Percentiles rank a stretch among this genome's conserved stretches.
phyloP scores from a whole-genome alignment of 1,140 invertebrate genomes.

The Heliconius melpomene region DNA sequence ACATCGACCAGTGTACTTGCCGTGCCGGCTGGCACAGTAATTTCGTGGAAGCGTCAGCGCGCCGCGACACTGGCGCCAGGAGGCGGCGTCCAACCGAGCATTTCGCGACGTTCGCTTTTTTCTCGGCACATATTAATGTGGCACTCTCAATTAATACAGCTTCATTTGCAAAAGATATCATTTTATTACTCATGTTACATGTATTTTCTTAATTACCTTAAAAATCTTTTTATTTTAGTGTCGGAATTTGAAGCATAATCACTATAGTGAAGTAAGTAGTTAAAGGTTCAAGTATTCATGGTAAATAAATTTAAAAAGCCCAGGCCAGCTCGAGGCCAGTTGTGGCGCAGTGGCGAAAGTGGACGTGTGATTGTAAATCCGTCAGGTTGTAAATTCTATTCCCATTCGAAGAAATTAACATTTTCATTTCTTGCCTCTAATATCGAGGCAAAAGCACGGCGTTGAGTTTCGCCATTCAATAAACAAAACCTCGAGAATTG shows the following conservation, averaged over 20 bases:
- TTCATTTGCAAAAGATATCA: conserved; percentile 19
- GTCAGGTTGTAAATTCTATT: too few relatives aligned
- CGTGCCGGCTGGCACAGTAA: conserved; percentile 44
- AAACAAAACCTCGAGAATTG: too few relatives aligned
- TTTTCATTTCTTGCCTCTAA: too few relatives aligned
- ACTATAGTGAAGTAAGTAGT: neutral
- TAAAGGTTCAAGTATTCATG: neutral
- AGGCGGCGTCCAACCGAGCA: conserved; percentile 55
- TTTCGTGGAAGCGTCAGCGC: conserved; percentile 63
- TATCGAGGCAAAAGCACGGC: too few relatives aligned
- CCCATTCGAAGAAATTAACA: too few relatives aligned
- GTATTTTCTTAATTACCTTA: conserved; percentile 17
- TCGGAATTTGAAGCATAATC: neutral
- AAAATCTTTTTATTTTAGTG: neutral
- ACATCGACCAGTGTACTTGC: conserved; percentile 34
- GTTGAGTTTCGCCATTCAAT: too few relatives aligned
- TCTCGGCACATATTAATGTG: conserved; percentile 34
- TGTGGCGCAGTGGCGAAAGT: neutral
- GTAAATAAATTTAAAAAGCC: neutral
- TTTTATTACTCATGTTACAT: conserved; percentile 12
- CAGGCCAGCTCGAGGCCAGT: too few relatives aligned
- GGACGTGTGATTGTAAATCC: too few relatives aligned
- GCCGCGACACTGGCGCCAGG: conserved; percentile 59
- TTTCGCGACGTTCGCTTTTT: conserved; percentile 50
- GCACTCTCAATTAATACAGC: conserved; percentile 39